Base-by-base conservation (phyloP, 1,140 invertebrate species). In the Probaryconus sp. region DNA sequence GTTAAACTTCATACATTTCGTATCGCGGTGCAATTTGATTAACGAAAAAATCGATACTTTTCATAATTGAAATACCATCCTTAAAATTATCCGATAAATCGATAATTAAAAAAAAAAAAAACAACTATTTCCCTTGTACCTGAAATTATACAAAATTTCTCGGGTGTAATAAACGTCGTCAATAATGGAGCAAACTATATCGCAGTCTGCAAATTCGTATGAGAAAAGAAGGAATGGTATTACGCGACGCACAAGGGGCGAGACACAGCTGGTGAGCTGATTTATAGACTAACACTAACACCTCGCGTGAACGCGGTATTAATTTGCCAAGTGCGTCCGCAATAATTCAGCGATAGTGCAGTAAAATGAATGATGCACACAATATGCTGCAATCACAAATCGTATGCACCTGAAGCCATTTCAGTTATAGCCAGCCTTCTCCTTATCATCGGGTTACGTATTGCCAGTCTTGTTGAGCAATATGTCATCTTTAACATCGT, bases 271-370 rank as follows among this genome's bases (percentile, higher is more conserved):
- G 61, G 73, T 40, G 56, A 64, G 55, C 56, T 76, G 67, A 71
- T 76, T 76, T 71, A 76, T 67, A 63, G 67, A 76, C 60, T 76
- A 63, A 67, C 74, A 68, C 65, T 67, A 76, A 76, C 73, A 65
- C 73, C 61, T 71, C 73, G 61, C 65, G 67, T 67, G 73, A 76
- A 70, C 60, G 72, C 61, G 61, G 65, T 71, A 76, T 67, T 71
- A 71, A 76, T 76, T 76, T 76, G 67, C 74, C 67, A 76, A 76
- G 74, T 71, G 74, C 74, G 74, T 76, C 67, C 67, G 63, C 63
- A 71, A 76, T 71, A 68, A 71, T 76, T 71, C 74, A 71, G 40
- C 74, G 68, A 68, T 68, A 71, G 61, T 58, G 63, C 74, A 68
- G 74, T 70, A 61, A 76, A 70, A 67, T 76, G 73, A 76, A 70